Evolutionary conservation across 2,888 invertebrate genomes (phyloP).

Genomic region (Busseola fusca): DNA sequence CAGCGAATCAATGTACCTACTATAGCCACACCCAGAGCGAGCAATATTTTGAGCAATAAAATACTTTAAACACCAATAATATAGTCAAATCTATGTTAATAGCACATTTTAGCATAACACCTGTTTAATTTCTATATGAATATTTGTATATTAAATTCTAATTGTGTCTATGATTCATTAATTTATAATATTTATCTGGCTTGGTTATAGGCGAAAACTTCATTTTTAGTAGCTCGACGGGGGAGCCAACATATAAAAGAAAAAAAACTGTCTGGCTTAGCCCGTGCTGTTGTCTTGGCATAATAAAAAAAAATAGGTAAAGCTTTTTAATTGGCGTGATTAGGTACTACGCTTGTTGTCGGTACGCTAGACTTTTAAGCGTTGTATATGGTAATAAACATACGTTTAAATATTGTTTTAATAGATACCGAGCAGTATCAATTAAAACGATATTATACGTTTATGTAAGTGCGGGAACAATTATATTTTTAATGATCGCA

Average conservation of each 20-base stretch:
- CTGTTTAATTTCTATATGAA: slow-evolving; percentile 62
- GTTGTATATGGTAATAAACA: slow-evolving; percentile 22
- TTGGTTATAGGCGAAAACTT: not conserved
- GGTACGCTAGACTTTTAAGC: slow-evolving; percentile 20
- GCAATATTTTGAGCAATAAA: slow-evolving; percentile 51
- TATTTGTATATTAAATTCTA: slow-evolving; percentile 56
- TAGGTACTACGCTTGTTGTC: not conserved
- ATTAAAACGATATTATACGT: slow-evolving; percentile 9
- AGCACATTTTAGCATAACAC: slow-evolving; percentile 59
- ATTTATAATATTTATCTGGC: slow-evolving; percentile 71
- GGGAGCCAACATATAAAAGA: slow-evolving; percentile 47
- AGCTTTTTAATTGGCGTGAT: slow-evolving; percentile 37
- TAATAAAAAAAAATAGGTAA: slow-evolving; percentile 29
- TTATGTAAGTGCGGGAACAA: slow-evolving; percentile 19
- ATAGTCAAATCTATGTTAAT: slow-evolving; percentile 57
- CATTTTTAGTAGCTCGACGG: slow-evolving; percentile 28
- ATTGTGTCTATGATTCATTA: slow-evolving; percentile 68
- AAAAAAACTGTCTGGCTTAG: slow-evolving; percentile 18
- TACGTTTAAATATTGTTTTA: slow-evolving; percentile 34
- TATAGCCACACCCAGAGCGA: slow-evolving; percentile 52
- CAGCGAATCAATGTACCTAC: slow-evolving; percentile 29
- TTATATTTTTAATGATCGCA: slow-evolving; percentile 32
- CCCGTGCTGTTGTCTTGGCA: not conserved
- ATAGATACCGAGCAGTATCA: slow-evolving; percentile 19
- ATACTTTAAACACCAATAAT: slow-evolving; percentile 43